Percentiles rank a stretch among this genome's conserved stretches.
phyloP scores from a whole-genome alignment of 2,113 vertebrate species.

The Hippocampus zosterae region DNA sequence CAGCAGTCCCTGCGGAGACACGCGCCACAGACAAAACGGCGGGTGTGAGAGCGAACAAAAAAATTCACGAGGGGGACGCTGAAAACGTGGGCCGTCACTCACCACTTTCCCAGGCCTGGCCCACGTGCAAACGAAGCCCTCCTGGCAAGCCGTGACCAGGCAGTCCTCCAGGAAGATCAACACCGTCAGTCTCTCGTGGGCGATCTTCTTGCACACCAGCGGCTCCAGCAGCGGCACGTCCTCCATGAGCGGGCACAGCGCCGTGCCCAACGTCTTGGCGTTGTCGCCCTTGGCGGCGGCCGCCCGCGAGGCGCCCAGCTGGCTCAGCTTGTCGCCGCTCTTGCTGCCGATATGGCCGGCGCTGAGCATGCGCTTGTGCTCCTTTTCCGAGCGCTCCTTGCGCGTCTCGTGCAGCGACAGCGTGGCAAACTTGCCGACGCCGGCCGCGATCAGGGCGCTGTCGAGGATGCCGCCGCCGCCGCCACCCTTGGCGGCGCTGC shows the following conservation, averaged over 20 bases:
- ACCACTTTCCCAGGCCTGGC: conserved; percentile 99
- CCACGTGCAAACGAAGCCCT: conserved; percentile 99
- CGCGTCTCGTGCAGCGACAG: conserved; percentile 90
- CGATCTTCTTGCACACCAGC: conserved; percentile 99
- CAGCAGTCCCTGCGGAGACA: conserved; percentile 82
- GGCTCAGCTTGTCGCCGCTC: conserved; percentile 97
- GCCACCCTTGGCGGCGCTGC: conserved; percentile 67
- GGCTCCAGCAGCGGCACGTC: conserved; percentile 97
- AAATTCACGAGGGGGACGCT: background rate
- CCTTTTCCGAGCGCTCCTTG: conserved; percentile 92
- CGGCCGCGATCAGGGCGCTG: conserved; percentile 82
- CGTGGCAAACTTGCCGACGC: conserved; percentile 95
- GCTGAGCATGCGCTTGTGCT: conserved; percentile 98
- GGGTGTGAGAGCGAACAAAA: conserved; percentile 8
- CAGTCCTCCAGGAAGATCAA: conserved; percentile 99
- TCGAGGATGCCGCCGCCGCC: conserved; percentile 81
- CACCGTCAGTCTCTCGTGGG: conserved; percentile 97
- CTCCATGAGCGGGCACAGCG: conserved; percentile 94
- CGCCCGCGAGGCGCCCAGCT: conserved; percentile 77
- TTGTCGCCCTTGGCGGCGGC: conserved; percentile 81
- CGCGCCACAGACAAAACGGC: conserved; percentile 37
- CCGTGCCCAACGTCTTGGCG: conserved; percentile 92
- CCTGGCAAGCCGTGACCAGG: conserved; percentile 99
- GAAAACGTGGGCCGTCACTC: conserved; percentile 67
- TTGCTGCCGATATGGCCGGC: conserved; percentile 99